A percentile compares a stretch with the other conserved stretches of the same genome.
phyloP scores from a whole-genome alignment of 2,888 invertebrate species.

The Mimas tiliae region DNA sequence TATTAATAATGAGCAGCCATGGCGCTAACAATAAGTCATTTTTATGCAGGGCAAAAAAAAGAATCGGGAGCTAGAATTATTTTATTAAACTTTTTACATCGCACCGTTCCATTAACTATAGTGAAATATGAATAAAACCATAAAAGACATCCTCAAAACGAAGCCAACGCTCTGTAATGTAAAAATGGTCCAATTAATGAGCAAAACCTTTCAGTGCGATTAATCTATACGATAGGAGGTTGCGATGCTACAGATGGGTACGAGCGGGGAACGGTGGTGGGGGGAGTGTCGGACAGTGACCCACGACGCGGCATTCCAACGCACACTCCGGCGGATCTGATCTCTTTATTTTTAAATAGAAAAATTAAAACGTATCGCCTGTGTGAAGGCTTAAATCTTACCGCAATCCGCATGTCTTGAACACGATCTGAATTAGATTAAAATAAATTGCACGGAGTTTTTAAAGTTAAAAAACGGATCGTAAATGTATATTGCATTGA shows the following conservation, averaged over 20 bases:
- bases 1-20: no score
- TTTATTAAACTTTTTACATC: no score
- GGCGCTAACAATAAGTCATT: no score
- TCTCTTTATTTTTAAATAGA: constrained; percentile 71
- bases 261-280: constrained; percentile 47
- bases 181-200: constrained; percentile 53
- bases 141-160: not conserved
- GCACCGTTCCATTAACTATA: no score
- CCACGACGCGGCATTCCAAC: constrained; percentile 75
- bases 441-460: not conserved
- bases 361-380: constrained; percentile 34
- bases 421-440: constrained; percentile 11
- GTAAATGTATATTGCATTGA: no score
- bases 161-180: constrained; percentile 11
- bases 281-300: constrained; percentile 76
- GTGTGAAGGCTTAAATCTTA: not conserved
- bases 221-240: constrained; percentile 77
- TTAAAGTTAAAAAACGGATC: not conserved
- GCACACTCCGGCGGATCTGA: constrained; percentile 66
- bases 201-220: constrained; percentile 60
- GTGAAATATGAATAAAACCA: not conserved
- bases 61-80: no score
- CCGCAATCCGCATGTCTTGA: not conserved
- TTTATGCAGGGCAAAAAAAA: no score
- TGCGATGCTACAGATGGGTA: constrained; percentile 65